phyloP scores from a whole-genome alignment of 2,888 invertebrate species.

The Temnothorax unifasciatus region DNA sequence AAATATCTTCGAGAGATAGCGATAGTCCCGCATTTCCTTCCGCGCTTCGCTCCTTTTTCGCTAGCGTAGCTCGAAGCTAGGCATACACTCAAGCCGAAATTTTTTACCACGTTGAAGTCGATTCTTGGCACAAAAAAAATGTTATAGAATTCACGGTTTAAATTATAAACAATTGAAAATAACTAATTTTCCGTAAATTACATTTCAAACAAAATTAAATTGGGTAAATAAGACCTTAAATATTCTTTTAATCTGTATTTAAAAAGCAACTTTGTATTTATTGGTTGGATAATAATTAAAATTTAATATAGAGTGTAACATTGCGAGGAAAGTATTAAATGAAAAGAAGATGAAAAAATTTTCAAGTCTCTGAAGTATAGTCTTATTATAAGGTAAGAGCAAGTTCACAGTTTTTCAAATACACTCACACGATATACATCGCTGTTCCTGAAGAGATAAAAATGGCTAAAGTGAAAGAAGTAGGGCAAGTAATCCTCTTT shows the following conservation, averaged over 20 bases:
- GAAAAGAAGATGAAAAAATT: neutral
- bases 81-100: neutral
- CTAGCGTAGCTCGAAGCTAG: neutral
- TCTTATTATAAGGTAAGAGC: neutral
- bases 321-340: neutral
- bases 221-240: neutral
- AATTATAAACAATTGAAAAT: neutral
- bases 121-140: neutral
- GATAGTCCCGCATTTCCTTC: slow-evolving; percentile 48
- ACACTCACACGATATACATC: slow-evolving; percentile 19
- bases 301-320: neutral
- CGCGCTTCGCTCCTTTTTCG: slow-evolving; percentile 9
- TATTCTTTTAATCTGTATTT: neutral
- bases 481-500: slow-evolving; percentile 50
- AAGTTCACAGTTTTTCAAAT: slow-evolving; percentile 23
- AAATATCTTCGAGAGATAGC: slow-evolving; percentile 70
- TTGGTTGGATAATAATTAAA: neutral
- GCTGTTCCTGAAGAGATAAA: slow-evolving; percentile 43
- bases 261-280: neutral
- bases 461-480: slow-evolving; percentile 39
- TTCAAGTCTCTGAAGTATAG: neutral
- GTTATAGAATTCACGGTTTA: neutral
- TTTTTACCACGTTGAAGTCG: neutral
- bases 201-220: neutral
- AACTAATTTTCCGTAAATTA: neutral